A percentile compares a stretch with the other conserved stretches of the same genome.
Conservation (phyloP, 2,113 vertebrate genomes). For the Diadophis punctatus region DNA sequence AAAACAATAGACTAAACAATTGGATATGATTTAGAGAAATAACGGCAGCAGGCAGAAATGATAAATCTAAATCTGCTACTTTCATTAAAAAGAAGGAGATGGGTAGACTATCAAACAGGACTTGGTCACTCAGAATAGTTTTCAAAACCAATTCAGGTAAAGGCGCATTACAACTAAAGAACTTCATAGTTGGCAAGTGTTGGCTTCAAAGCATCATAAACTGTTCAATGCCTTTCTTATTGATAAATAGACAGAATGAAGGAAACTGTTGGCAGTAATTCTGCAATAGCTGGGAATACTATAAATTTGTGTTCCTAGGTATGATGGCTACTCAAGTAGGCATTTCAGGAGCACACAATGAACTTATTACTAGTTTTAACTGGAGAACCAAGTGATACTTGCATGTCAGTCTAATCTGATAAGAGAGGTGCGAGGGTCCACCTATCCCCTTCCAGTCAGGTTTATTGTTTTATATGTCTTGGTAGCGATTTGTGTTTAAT, state of each 20-base stretch:
- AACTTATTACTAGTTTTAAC: neutral
- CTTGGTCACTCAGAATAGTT: neutral
- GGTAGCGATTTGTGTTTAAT: too few species aligned
- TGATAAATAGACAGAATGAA: neutral
- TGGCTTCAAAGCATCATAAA: neutral
- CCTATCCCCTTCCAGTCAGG: too few species aligned
- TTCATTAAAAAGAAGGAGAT: neutral
- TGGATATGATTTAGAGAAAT: neutral
- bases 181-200: neutral
- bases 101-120: neutral
- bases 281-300: neutral
- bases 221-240: neutral
- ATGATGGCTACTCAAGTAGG: neutral
- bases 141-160: neutral
- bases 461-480: too few species aligned
- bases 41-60: neutral
- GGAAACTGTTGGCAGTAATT: neutral
- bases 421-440: too few species aligned
- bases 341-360: neutral
- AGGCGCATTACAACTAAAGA: neutral
- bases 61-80: neutral
- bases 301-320: neutral
- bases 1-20: neutral
- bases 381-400: neutral
- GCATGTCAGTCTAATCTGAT: neutral